phyloP scores from a whole-genome alignment of 1,140 invertebrate genomes.

The Phthorimaea operculella region DNA sequence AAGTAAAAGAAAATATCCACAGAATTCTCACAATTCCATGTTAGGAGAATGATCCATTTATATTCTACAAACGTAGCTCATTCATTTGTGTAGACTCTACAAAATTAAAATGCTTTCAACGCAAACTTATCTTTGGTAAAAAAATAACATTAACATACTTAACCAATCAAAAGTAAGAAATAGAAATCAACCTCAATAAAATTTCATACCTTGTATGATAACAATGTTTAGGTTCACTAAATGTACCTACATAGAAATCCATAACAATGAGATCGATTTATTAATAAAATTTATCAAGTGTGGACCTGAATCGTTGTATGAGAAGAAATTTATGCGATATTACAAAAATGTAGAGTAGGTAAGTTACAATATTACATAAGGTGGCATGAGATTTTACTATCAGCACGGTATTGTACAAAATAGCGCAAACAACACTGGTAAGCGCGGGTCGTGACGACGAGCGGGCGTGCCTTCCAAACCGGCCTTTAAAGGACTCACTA shows the following conservation, averaged over 20 bases:
- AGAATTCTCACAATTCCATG: too few relatives aligned
- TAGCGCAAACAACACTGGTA: conserved; percentile 13
- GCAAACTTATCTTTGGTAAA: conserved; percentile 63
- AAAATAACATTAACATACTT: conserved; percentile 44
- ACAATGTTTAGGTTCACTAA: conserved; percentile 55
- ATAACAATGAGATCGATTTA: conserved; percentile 66
- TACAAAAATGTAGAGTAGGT: neutral
- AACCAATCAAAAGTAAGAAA: conserved; percentile 42
- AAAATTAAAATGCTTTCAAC: conserved; percentile 36
- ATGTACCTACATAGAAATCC: conserved; percentile 47
- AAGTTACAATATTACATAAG: neutral
- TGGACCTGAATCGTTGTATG: conserved; percentile 51
- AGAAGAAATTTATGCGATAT: conserved; percentile 4
- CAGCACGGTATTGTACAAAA: neutral
- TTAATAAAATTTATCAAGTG: conserved; percentile 37
- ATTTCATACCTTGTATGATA: conserved; percentile 68
- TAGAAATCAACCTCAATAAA: conserved; percentile 41
- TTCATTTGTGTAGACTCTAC: conserved; percentile 31
- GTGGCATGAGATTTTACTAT: neutral
- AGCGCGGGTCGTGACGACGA: conserved; percentile 25
- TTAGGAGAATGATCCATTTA: too few relatives aligned
- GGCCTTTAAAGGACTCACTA: too few relatives aligned
- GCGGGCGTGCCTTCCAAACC: conserved; percentile 1
- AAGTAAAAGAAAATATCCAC: too few relatives aligned
- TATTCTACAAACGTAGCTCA: conserved; percentile 37